A percentile compares a stretch with the other conserved stretches of the same genome.
Conservation (phyloP, 2,888 invertebrate species). For the Apamea epomidion region DNA sequence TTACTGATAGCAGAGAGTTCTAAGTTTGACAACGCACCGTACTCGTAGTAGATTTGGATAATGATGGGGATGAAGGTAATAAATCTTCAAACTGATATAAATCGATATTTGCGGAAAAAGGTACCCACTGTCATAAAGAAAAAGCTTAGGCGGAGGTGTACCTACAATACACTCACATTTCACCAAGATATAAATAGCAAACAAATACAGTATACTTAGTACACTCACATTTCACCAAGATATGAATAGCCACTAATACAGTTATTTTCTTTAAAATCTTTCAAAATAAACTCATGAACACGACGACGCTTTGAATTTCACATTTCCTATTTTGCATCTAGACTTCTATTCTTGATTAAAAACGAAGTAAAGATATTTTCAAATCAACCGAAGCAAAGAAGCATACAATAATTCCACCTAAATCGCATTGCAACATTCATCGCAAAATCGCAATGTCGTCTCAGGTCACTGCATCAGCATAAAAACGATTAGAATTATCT, state of each 20-base stretch:
- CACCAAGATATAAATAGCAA: background rate
- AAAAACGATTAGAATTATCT: conserved; percentile 38
- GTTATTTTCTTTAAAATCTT: background rate
- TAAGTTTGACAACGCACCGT: background rate
- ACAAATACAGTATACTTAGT: too few species aligned
- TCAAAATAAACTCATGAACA: background rate
- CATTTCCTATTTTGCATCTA: background rate
- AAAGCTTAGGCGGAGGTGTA: background rate
- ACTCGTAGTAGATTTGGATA: background rate
- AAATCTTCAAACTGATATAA: background rate
- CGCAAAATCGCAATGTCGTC: conserved; percentile 23
- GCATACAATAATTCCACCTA: background rate
- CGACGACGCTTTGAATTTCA: background rate
- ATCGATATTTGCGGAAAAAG: background rate
- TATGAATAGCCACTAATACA: background rate
- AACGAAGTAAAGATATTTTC: background rate
- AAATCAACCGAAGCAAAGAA: background rate
- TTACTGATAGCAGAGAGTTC: background rate
- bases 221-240: too few species aligned
- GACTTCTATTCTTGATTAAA: background rate
- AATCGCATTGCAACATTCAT: conserved; percentile 14
- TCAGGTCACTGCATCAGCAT: conserved; percentile 28
- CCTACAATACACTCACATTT: too few species aligned
- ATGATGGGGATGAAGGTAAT: background rate
- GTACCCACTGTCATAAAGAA: background rate